Base-by-base conservation (phyloP, 2,888 invertebrate genomes). In the Mesorhabditis spiculigera region DNA sequence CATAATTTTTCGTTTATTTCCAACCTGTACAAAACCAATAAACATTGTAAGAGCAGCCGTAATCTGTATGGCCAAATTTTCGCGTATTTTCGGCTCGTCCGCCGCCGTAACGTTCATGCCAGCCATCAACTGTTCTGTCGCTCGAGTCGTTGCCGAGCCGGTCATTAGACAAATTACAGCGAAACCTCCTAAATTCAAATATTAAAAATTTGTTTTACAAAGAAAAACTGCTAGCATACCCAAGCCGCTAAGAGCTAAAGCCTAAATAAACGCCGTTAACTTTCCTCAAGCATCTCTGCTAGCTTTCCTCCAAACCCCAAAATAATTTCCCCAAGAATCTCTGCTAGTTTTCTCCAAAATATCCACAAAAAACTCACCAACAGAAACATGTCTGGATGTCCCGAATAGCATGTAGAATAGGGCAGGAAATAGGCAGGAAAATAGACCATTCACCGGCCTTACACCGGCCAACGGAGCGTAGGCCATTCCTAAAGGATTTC, bases 81-180 rank as follows among this genome's bases (percentile, higher is more conserved):
- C 28, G 28, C 28, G 28, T 28, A 28, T 28, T 28, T 28, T 28
- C 28, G 28, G 28, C 28, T 28, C 28, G 28, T 28, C 28, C 28
- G 28, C 28, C 3, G 28, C 28, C 28, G 28, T 28, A 28, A 50
- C 58, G n/a, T 50, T 50, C 58, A 50, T 50, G 2, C 10, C n/a
- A 3, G 8, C 58, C 58, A 50, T 10, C 8, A 50, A 2, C n/a
- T n/a, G 8, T 3, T 10, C 8, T 8, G n/a, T 69, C 43, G 63
- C 50, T 13, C 50, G 58, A 13, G 28, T 16, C 13, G 8, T 63
- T 13, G n/a, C 8, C 89, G 92, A 92, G 42, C 93, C 93, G 16
- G 75, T 71, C 78, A 79, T 77, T 41, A 79, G 63, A 45, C 72
- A 71, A 8, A 74, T 71, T 4, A 79, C 76, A 0, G 79, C 79